Percentiles rank a stretch among this genome's conserved stretches.
These are phyloP conservation scores for Drosophila obscura DNA, from an alignment of 1,140 invertebrate genomes.

Conservation along the genomic window DNA sequence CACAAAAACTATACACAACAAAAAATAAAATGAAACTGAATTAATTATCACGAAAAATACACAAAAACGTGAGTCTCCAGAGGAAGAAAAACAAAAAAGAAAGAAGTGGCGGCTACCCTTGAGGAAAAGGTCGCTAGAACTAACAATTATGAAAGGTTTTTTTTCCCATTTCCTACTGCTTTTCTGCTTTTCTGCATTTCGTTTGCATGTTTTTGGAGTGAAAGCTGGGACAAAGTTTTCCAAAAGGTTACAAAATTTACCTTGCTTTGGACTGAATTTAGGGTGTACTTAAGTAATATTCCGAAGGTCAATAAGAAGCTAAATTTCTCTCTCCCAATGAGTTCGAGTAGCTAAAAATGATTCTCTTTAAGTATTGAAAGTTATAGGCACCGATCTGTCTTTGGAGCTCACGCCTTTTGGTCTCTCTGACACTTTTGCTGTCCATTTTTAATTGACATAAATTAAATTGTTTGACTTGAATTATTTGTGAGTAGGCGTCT, in stretches of 20 bases:
- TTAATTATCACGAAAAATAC: slow-evolving; percentile 67
- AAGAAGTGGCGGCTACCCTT: background rate
- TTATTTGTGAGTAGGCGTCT: slow-evolving; percentile 11
- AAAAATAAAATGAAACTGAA: slow-evolving; percentile 48
- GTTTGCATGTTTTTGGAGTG: slow-evolving; percentile 11
- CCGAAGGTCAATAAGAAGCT: no score
- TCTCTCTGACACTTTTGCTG: background rate
- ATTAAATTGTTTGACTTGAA: slow-evolving; percentile 66
- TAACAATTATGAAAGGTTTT: slow-evolving; percentile 39
- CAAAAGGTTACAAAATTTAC: no score
- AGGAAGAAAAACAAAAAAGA: slow-evolving; percentile 14
- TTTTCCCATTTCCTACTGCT: slow-evolving; percentile 9
- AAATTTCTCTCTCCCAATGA: no score
- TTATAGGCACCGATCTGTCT: no score
- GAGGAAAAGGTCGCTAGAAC: slow-evolving; percentile 20
- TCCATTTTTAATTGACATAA: slow-evolving; percentile 57
- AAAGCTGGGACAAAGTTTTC: slow-evolving; percentile 5
- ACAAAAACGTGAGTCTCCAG: slow-evolving; percentile 38
- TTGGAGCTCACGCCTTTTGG: no score
- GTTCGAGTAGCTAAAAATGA: no score
- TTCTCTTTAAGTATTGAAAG: no score
- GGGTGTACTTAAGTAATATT: no score
- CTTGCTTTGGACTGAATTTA: no score
- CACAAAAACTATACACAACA: no score
- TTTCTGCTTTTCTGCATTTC: slow-evolving; percentile 11